Evolutionary conservation across 2,113 vertebrate species (phyloP).

Genomic region (Oryzias melastigma): DNA sequence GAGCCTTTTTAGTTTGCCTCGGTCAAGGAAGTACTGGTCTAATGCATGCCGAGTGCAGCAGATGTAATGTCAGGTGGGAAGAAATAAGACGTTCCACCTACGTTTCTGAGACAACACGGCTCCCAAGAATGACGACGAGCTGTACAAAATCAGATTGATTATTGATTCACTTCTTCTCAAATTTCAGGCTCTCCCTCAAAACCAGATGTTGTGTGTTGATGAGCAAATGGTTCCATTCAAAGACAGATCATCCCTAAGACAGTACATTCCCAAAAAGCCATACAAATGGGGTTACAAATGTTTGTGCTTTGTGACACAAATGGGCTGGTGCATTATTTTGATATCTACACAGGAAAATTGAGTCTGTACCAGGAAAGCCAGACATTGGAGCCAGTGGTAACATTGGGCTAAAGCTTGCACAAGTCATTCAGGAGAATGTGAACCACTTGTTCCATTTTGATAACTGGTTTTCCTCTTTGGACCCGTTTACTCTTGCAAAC

Average conservation of each 20-base stretch:
- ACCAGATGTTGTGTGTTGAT: too few relatives aligned
- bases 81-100: slow-evolving; percentile 7
- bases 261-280: slow-evolving; percentile 11
- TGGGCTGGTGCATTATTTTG: slow-evolving; percentile 37
- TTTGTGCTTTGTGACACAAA: slow-evolving; percentile 26
- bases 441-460: too few relatives aligned
- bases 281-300: slow-evolving; percentile 23
- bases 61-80: slow-evolving; percentile 22
- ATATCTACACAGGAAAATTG: slow-evolving; percentile 6
- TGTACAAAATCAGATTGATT: slow-evolving; percentile 22
- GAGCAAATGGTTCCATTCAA: slow-evolving; percentile 24
- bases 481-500: too few relatives aligned
- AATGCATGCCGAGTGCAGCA: slow-evolving; percentile 7
- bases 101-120: slow-evolving; percentile 8
- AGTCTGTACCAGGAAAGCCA: slow-evolving; percentile 5
- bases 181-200: slow-evolving; percentile 1
- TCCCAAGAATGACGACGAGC: slow-evolving; percentile 1
- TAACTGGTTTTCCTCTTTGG: too few relatives aligned
- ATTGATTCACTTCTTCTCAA: slow-evolving; percentile 19
- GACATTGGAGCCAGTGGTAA: slow-evolving; percentile 14
- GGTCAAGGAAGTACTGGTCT: slow-evolving; percentile 20
- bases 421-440: too few relatives aligned
- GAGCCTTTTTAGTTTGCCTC: slow-evolving; percentile 10
- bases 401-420: slow-evolving; percentile 20
- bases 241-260: slow-evolving; percentile 10